Conservation (phyloP, 1,140 invertebrate species). For the Drosophila seguyi region DNA sequence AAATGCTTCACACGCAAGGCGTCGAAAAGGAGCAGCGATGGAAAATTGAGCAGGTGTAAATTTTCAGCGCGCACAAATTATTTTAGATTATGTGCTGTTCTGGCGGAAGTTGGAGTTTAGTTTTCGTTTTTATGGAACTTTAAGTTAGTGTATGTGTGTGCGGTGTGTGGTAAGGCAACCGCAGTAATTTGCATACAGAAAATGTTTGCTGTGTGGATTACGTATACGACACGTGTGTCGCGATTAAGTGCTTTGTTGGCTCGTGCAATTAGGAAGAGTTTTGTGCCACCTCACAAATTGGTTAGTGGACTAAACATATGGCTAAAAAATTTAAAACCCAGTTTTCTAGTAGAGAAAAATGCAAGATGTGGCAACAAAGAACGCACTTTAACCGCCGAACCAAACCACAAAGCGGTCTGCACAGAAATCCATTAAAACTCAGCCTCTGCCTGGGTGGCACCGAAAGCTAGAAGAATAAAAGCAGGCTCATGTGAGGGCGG, state of each 20-base stretch:
- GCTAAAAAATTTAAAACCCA: conserved; percentile 6
- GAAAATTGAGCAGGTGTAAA: conserved; percentile 69
- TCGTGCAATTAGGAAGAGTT: conserved; percentile 44
- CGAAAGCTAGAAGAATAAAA: conserved; percentile 36
- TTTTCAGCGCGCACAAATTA: conserved; percentile 78
- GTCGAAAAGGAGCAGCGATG: conserved; percentile 23
- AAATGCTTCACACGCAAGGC: conserved; percentile 78
- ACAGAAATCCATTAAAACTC: conserved; percentile 46
- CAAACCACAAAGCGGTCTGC: conserved; percentile 18
- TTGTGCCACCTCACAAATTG: conserved; percentile 12
- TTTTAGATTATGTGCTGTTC: conserved; percentile 77
- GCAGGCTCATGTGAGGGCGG: background rate
- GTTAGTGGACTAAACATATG: background rate
- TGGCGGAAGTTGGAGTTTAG: conserved; percentile 78
- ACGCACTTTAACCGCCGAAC: conserved; percentile 13
- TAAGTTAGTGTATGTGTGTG: conserved; percentile 35
- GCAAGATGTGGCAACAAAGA: conserved; percentile 30
- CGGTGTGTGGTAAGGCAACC: conserved; percentile 3
- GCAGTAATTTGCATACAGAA: conserved; percentile 65
- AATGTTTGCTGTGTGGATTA: conserved; percentile 29
- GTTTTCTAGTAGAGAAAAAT: background rate
- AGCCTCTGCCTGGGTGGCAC: conserved; percentile 5
- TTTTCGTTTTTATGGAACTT: conserved; percentile 68
- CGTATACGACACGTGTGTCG: conserved; percentile 67
- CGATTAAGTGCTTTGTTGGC: conserved; percentile 59